These are phyloP conservation scores for Drosophila conformis DNA, from an alignment of 2,888 invertebrate genomes.

Conservation along the genomic window DNA sequence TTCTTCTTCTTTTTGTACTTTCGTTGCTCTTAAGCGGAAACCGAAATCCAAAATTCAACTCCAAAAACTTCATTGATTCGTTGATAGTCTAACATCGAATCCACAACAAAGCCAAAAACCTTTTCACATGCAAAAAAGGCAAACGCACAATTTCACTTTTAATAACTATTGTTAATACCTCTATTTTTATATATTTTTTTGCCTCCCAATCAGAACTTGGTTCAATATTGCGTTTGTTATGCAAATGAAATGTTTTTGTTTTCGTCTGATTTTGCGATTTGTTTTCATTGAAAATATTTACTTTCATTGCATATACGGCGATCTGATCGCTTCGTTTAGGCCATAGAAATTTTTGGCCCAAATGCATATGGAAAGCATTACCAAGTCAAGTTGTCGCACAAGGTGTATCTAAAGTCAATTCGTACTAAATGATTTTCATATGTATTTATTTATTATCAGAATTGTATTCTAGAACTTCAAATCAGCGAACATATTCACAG, in stretches of 20 bases:
- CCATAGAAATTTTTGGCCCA: slow-evolving; percentile 51
- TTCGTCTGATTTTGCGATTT: slow-evolving; percentile 28
- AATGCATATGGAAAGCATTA: slow-evolving; percentile 17
- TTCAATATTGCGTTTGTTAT: slow-evolving; percentile 57
- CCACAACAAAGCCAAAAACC: slow-evolving; percentile 26
- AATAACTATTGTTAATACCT: slow-evolving; percentile 20
- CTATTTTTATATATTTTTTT: slow-evolving; percentile 10
- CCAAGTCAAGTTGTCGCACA: neutral
- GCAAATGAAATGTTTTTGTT: slow-evolving; percentile 52
- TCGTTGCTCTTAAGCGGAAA: slow-evolving; percentile 44
- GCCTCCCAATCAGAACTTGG: slow-evolving; percentile 49
- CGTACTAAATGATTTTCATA: neutral
- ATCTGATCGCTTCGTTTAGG: slow-evolving; percentile 26
- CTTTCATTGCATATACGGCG: slow-evolving; percentile 74
- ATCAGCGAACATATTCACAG: neutral
- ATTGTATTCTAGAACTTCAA: neutral
- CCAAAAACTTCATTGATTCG: slow-evolving; percentile 15
- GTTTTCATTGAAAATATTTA: slow-evolving; percentile 76
- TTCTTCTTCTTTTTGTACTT: slow-evolving; percentile 41
- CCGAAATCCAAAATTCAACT: slow-evolving; percentile 6
- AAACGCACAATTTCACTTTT: slow-evolving; percentile 67
- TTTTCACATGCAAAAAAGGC: slow-evolving; percentile 74
- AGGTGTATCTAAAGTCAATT: neutral
- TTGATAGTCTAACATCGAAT: slow-evolving; percentile 20
- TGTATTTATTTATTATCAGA: neutral